Evolutionary conservation across 2,888 invertebrate genomes (phyloP), one percentile per base, ranked within the genome.

Genomic region (Leucania comma): DNA sequence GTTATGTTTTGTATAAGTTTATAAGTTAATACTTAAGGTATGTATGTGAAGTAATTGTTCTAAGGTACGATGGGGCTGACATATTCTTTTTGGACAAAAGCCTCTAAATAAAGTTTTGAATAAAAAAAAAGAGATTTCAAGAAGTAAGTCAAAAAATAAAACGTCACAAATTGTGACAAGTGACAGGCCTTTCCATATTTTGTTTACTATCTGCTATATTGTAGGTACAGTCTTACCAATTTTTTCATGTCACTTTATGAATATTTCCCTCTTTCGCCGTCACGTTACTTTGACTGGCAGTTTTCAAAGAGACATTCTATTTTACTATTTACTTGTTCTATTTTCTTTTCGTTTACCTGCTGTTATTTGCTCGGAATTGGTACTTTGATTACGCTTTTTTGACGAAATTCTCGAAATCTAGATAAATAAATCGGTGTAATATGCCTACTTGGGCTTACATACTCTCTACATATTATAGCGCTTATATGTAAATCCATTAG

Each of bases 251-350:
- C 61, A 62, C 50, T 64, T 70, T 68, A 62, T 62, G 62, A 83
- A 75, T 78, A 59, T 81, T 84, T 68, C 58, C 46, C 54, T 57
- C 9, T 62, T 26, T 51, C 35, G 12, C 56, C 42, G 59, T 66
- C 67, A 70, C 50, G 42, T 64, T 66, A 26, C 65, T 81, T 81
- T 84, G 78, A 80, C 59, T 35, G 42, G 57, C 35, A 54, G 35
- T 72, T 75, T 60, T 70, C 73, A 80, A 83, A 83, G 70, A 59
- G 32, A 51, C 29, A 3, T 38, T 38, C 14, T 38, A 38, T 38
- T 38, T 53, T 60, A 65, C 56, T 74, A 58, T 76, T 71, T 81
- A 26, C 64, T 69, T 75, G 64, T 58, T 60, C 48, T 56, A 63
- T 77, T 78, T 78, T 50, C 17, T 29, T 70, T 69, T 73, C 32